Conservation (phyloP, 1,140 invertebrate genomes). For the Anthonomus grandis region DNA sequence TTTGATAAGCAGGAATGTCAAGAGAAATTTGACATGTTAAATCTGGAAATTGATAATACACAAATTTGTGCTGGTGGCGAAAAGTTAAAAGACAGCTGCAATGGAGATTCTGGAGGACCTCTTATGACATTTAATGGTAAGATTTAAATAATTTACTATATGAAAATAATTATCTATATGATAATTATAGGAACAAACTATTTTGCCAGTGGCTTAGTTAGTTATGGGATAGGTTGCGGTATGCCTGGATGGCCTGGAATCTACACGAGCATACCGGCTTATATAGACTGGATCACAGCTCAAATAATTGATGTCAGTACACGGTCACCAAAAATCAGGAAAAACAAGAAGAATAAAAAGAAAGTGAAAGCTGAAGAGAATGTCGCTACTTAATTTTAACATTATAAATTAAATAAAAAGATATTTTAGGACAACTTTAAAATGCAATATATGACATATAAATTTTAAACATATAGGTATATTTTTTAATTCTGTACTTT, state of each 20-base stretch:
- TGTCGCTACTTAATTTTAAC: not conserved
- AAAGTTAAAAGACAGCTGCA: constrained; percentile 52
- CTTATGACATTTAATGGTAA: constrained; percentile 49
- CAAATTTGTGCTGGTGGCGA: constrained; percentile 54
- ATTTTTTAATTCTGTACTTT: too few relatives aligned
- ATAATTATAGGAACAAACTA: constrained; percentile 25
- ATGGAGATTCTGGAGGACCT: constrained; percentile 61
- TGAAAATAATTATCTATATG: not conserved
- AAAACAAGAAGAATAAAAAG: not conserved
- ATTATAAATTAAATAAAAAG: not conserved
- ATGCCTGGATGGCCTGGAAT: constrained; percentile 55
- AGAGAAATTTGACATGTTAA: constrained; percentile 38
- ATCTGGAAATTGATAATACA: constrained; percentile 28
- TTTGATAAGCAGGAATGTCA: constrained; percentile 34
- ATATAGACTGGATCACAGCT: constrained; percentile 51
- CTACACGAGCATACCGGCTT: constrained; percentile 58
- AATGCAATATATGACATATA: too few relatives aligned
- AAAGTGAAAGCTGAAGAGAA: not conserved
- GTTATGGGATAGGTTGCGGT: constrained; percentile 60
- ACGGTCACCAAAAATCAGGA: not conserved
- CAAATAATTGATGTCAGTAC: constrained; percentile 17
- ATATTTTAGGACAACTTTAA: too few relatives aligned
- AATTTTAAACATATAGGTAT: too few relatives aligned
- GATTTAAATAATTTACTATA: not conserved
- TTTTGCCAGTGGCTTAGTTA: constrained; percentile 56